phyloP scores from a whole-genome alignment of 2,888 invertebrate species.

The Melangyna quadrimaculata region DNA sequence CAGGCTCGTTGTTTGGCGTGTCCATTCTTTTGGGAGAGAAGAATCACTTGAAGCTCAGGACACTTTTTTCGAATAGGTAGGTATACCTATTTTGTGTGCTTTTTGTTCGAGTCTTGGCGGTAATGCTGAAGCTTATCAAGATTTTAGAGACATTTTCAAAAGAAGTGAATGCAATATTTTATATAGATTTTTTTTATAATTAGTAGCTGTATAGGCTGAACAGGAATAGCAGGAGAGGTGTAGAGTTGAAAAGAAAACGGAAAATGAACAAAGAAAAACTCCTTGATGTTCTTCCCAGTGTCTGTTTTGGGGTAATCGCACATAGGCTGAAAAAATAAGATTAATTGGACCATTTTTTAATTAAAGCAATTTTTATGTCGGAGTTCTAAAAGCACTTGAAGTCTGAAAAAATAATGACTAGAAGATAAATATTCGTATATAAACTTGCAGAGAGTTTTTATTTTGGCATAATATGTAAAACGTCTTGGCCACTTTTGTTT shows the following conservation, averaged over 20 bases:
- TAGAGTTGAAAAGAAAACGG: slow-evolving; percentile 31
- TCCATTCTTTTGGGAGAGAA: slow-evolving; percentile 43
- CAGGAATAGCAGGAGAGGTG: neutral
- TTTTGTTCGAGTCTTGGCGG: slow-evolving; percentile 5
- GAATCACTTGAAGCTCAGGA: slow-evolving; percentile 47
- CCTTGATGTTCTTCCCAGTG: neutral
- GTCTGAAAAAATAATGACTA: neutral
- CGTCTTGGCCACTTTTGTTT: neutral
- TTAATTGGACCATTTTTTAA: slow-evolving; percentile 68
- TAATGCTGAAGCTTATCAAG: slow-evolving; percentile 57
- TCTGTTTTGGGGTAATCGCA: slow-evolving; percentile 63
- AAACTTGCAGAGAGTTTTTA: neutral
- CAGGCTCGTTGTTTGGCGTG: slow-evolving; percentile 55
- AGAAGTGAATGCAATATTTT: slow-evolving; percentile 68
- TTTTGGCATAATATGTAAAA: neutral
- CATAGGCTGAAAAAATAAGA: slow-evolving; percentile 57
- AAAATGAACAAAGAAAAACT: slow-evolving; percentile 68
- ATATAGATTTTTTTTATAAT: slow-evolving; percentile 44
- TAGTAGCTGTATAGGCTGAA: slow-evolving; percentile 44
- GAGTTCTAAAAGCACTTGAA: neutral
- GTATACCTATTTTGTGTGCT: neutral
- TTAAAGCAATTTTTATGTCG: slow-evolving; percentile 45
- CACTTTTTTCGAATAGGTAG: slow-evolving; percentile 27
- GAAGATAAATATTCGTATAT: neutral
- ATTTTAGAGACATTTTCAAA: slow-evolving; percentile 59